phyloP scores from a whole-genome alignment of 2,113 vertebrate genomes.

The Pheucticus melanocephalus region DNA sequence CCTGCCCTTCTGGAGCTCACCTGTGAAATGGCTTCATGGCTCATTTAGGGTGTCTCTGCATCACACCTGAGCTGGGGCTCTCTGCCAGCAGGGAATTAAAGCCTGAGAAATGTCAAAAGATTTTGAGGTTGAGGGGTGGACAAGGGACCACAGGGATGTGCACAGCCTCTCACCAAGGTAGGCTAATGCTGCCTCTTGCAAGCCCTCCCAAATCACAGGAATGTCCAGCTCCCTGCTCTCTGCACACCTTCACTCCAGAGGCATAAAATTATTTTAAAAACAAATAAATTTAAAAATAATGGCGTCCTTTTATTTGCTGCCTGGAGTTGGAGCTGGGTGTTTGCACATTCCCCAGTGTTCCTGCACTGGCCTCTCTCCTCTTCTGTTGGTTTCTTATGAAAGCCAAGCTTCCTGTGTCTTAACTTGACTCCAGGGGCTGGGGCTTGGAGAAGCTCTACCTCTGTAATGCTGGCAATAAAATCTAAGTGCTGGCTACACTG shows the following conservation, averaged over 20 bases:
- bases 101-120: neutral
- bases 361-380: neutral
- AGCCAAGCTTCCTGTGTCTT: neutral
- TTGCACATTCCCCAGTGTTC: fast-evolving
- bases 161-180: neutral
- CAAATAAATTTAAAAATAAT: neutral
- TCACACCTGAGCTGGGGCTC: neutral
- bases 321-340: neutral
- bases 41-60: neutral
- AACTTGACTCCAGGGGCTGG: conserved; percentile 30
- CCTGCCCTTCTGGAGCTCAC: neutral
- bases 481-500: neutral
- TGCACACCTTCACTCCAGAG: neutral
- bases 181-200: neutral
- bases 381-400: neutral
- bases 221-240: neutral
- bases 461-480: conserved; percentile 31
- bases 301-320: neutral
- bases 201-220: neutral
- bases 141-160: neutral
- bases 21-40: fast-evolving
- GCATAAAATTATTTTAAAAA: neutral
- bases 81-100: neutral
- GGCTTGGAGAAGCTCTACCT: conserved; percentile 33
- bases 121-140: fast-evolving